phyloP scores from a whole-genome alignment of 2,113 vertebrate genomes.

The Osmerus mordax region DNA sequence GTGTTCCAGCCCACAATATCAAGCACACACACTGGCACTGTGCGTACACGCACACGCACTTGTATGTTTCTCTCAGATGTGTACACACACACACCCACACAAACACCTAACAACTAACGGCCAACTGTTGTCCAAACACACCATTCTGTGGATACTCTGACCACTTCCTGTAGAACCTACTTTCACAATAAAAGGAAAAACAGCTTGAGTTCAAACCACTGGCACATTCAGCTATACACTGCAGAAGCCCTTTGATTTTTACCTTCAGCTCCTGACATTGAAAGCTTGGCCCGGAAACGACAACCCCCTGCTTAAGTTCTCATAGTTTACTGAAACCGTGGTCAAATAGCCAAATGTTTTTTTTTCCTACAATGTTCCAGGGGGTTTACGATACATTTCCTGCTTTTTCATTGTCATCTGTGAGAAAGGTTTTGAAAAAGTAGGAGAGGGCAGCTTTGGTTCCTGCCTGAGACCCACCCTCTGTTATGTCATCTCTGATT shows the following conservation, averaged over 20 bases:
- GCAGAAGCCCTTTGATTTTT: neutral
- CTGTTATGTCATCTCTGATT: neutral
- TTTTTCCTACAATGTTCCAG: conserved; percentile 14
- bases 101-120: conserved; percentile 1
- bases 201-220: neutral
- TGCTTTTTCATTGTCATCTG: conserved; percentile 39
- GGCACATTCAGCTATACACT: neutral
- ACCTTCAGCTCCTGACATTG: neutral
- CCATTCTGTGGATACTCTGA: too few relatives aligned
- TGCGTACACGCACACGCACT: conserved; percentile 2
- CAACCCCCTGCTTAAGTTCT: conserved; percentile 7
- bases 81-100: conserved; percentile 6
- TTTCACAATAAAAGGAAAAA: neutral
- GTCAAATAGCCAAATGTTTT: conserved; percentile 14
- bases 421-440: conserved; percentile 21
- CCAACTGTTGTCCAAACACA: neutral
- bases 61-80: neutral
- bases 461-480: neutral
- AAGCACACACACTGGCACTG: neutral
- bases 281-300: conserved; percentile 16
- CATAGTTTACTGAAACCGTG: conserved; percentile 28
- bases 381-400: conserved; percentile 47
- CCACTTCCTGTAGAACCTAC: too few relatives aligned
- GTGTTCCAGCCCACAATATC: neutral
- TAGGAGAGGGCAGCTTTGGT: conserved; percentile 4